Conservation (phyloP, 2,113 vertebrate species). For the Macroglossus sobrinus region DNA sequence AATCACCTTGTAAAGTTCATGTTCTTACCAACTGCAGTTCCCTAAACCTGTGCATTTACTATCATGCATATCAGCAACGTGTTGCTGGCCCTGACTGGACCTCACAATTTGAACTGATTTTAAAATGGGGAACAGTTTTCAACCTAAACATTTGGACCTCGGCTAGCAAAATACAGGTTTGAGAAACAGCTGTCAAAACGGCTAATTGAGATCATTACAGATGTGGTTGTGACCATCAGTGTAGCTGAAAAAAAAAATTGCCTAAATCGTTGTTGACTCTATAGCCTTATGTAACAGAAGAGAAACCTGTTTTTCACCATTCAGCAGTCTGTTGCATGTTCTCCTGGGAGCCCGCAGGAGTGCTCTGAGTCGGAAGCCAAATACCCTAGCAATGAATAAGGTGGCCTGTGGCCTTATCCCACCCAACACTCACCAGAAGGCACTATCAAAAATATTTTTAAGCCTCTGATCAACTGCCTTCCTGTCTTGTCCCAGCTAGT, state of each 20-base stretch:
- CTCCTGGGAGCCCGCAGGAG: background rate
- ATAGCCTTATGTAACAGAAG: background rate
- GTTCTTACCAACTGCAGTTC: accelerated
- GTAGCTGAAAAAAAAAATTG: background rate
- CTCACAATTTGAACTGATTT: background rate
- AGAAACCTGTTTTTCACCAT: background rate
- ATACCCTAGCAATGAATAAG: background rate
- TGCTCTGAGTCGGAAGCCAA: background rate
- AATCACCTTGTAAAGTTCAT: background rate
- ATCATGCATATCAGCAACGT: background rate
- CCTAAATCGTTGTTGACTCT: background rate
- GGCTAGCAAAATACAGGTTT: background rate
- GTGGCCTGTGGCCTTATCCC: background rate
- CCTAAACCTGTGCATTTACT: background rate
- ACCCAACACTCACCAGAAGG: background rate
- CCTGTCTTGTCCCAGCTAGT: background rate
- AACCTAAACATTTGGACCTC: background rate
- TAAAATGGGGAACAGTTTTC: background rate
- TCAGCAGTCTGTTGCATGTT: background rate
- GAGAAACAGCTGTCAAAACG: background rate
- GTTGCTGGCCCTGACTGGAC: background rate
- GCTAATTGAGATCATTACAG: background rate
- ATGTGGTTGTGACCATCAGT: background rate
- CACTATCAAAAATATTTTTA: background rate
- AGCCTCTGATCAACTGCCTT: background rate